Evolutionary conservation across 1,140 invertebrate species (phyloP).

Genomic region (Colletes gigas): DNA sequence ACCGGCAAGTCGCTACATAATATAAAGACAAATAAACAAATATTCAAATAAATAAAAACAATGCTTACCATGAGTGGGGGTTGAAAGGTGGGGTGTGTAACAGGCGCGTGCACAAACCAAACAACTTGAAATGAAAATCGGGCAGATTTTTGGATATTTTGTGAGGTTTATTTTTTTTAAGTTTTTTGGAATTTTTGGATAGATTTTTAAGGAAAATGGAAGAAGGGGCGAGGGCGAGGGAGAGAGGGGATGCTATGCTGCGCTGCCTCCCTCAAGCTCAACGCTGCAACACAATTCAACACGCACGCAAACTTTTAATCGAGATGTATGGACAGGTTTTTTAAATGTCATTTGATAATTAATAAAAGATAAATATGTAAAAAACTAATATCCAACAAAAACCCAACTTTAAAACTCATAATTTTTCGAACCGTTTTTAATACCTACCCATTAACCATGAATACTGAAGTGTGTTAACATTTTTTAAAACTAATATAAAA

Average conservation of each 20-base stretch:
- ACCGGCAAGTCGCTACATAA: conserved; percentile 51
- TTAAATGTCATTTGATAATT: conserved; percentile 44
- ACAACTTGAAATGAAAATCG: conserved; percentile 82
- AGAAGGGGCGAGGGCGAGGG: conserved; percentile 58
- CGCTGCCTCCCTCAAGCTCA: conserved; percentile 81
- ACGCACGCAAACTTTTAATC: conserved; percentile 80
- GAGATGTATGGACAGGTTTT: conserved; percentile 50
- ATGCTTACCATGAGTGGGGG: conserved; percentile 81
- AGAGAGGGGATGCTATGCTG: conserved; percentile 78
- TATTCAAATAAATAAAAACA: conserved; percentile 80
- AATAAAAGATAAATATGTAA: conserved; percentile 48
- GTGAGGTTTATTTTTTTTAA: conserved; percentile 69
- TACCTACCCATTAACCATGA: conserved; percentile 51
- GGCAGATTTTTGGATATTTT: conserved; percentile 76
- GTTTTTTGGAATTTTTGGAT: conserved; percentile 69
- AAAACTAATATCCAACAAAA: conserved; percentile 40
- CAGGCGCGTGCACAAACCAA: conserved; percentile 82
- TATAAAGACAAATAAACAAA: conserved; percentile 63
- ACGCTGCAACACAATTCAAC: conserved; percentile 82
- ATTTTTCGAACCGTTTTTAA: conserved; percentile 41
- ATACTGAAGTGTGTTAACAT: conserved; percentile 57
- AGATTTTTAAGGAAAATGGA: conserved; percentile 60
- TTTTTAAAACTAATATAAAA: conserved; percentile 41
- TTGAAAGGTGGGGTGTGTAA: conserved; percentile 81
- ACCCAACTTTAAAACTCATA: conserved; percentile 45